phyloP scores from a whole-genome alignment of 2,888 invertebrate genomes.

The Oxycera nigricornis region DNA sequence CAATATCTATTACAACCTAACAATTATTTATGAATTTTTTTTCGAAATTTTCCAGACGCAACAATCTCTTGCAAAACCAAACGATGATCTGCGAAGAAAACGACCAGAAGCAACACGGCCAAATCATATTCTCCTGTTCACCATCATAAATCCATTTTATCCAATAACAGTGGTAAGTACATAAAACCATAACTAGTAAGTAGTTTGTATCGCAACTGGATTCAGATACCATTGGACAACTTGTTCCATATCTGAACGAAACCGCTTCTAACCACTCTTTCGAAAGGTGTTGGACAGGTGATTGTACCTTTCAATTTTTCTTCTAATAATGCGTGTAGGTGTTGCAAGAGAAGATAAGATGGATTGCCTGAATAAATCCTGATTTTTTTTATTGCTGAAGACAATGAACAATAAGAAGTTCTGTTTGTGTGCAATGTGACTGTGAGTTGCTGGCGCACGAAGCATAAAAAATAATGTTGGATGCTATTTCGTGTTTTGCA shows the following conservation, averaged over 20 bases:
- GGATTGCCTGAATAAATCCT: too few relatives aligned
- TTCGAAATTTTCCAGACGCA: constrained; percentile 56
- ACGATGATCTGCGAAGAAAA: constrained; percentile 75
- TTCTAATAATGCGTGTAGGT: not conserved
- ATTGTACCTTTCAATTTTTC: too few relatives aligned
- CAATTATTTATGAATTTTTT: too few relatives aligned
- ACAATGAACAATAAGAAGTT: not conserved
- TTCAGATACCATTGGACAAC: too few relatives aligned
- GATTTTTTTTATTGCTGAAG: not conserved
- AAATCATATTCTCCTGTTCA: constrained; percentile 96
- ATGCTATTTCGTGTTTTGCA: not conserved
- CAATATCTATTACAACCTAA: too few relatives aligned
- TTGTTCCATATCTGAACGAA: too few relatives aligned
- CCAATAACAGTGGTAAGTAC: constrained; percentile 98
- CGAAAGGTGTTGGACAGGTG: not conserved
- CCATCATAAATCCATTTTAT: constrained; percentile 97
- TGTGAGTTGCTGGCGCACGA: not conserved
- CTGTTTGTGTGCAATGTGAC: not conserved
- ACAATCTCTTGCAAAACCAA: constrained; percentile 59
- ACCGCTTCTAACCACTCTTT: not conserved
- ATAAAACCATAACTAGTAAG: too few relatives aligned
- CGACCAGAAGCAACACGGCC: constrained; percentile 85
- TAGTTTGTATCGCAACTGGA: too few relatives aligned
- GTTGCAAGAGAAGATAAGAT: too few relatives aligned
- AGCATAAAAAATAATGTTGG: not conserved